Percentiles rank a stretch among this genome's conserved stretches.
phyloP scores from a whole-genome alignment of 64 coral and sea anemone genomes.

The Montipora sp. region DNA sequence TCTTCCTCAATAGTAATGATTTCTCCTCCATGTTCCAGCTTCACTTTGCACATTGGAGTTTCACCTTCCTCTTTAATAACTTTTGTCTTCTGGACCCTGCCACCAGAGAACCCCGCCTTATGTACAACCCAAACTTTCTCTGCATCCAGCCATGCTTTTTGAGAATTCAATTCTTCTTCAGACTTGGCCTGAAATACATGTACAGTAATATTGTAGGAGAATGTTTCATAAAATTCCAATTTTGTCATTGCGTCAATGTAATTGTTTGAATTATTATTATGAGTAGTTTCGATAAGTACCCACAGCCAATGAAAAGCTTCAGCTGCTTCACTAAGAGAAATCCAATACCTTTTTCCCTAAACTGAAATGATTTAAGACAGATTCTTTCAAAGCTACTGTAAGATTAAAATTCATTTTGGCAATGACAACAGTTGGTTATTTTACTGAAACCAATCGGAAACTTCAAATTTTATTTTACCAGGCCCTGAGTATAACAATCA shows the following conservation, averaged over 20 bases:
- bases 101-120: slow-evolving; percentile 95
- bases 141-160: slow-evolving; percentile 96
- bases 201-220: not conserved
- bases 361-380: too few relatives aligned
- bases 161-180: slow-evolving; percentile 87
- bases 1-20: slow-evolving; percentile 98
- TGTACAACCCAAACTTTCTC: slow-evolving; percentile 99
- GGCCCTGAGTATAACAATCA: too few relatives aligned
- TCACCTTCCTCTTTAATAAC: slow-evolving; percentile 56
- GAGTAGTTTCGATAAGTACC: too few relatives aligned
- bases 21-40: slow-evolving; percentile 95
- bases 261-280: too few relatives aligned
- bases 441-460: too few relatives aligned
- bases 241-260: not conserved
- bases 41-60: slow-evolving; percentile 89
- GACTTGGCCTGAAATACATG: slow-evolving; percentile 73
- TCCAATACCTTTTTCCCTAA: too few relatives aligned
- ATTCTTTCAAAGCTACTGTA: too few relatives aligned
- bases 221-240: not conserved
- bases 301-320: too few relatives aligned
- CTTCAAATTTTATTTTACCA: too few relatives aligned
- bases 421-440: too few relatives aligned
- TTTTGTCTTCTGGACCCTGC: slow-evolving; percentile 86
- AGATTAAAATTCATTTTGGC: too few relatives aligned
- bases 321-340: too few relatives aligned